These are phyloP conservation scores for Echeneis naucrates DNA, from an alignment of 2,797 vertebrate genomes.

Conservation along the genomic window DNA sequence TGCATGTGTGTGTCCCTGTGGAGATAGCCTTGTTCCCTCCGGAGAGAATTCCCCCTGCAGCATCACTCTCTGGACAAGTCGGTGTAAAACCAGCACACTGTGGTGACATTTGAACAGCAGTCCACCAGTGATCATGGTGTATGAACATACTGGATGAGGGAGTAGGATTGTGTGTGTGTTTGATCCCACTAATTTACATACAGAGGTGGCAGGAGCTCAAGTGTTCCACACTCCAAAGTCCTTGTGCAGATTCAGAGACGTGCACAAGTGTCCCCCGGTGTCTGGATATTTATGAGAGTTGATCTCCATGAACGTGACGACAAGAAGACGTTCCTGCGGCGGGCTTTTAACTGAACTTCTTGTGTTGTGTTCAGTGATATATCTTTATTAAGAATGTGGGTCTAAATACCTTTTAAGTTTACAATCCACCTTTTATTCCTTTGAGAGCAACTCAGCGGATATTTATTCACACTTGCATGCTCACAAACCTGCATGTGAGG, in stretches of 20 bases:
- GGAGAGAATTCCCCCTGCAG: slow-evolving; percentile 42
- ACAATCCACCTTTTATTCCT: background rate
- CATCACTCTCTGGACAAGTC: slow-evolving; percentile 56
- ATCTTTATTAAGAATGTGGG: background rate
- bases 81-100: slow-evolving; percentile 38
- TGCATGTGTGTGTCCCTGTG: slow-evolving; percentile 1
- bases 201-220: slow-evolving; percentile 32
- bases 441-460: slow-evolving; percentile 6
- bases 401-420: slow-evolving; percentile 10
- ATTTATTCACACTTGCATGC: background rate
- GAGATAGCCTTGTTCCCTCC: slow-evolving; percentile 33
- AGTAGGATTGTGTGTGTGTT: slow-evolving; percentile 11
- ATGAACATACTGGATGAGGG: slow-evolving; percentile 39
- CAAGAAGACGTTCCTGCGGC: background rate
- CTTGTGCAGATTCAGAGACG: slow-evolving; percentile 7
- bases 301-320: slow-evolving; percentile 17
- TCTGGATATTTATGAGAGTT: slow-evolving; percentile 29
- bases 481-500: slow-evolving; percentile 2
- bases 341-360: background rate
- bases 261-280: slow-evolving; percentile 41
- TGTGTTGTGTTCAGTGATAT: background rate
- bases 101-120: slow-evolving; percentile 68
- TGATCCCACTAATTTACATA: slow-evolving; percentile 32
- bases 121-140: slow-evolving; percentile 36
- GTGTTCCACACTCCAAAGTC: slow-evolving; percentile 37